phyloP scores from a whole-genome alignment of 2,113 vertebrate species.

The Philantomba maxwellii region DNA sequence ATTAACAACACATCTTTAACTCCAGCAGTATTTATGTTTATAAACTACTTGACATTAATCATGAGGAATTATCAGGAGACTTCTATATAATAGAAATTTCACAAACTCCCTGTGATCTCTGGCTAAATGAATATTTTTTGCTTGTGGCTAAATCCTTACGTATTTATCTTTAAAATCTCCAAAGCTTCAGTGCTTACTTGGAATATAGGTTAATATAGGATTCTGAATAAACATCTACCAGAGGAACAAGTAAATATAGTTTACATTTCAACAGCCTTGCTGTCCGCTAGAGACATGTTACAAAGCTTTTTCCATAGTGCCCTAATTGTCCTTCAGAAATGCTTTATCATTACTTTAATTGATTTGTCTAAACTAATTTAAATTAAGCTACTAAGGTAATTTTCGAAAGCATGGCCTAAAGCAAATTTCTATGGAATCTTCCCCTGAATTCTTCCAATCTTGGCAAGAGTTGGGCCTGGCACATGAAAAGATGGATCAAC shows the following conservation, averaged over 20 bases:
- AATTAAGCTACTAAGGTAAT: not conserved
- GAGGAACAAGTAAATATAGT: not conserved
- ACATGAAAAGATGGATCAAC: not conserved
- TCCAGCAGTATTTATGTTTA: not conserved
- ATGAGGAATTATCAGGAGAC: not conserved
- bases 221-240: not conserved
- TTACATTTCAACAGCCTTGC: not conserved
- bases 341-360: not conserved
- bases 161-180: slow-evolving; percentile 10
- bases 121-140: not conserved
- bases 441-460: not conserved
- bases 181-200: not conserved
- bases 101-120: not conserved
- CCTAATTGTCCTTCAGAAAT: slow-evolving; percentile 3
- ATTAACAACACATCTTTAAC: not conserved
- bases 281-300: not conserved
- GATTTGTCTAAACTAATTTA: slow-evolving; percentile 5
- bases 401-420: slow-evolving; percentile 9
- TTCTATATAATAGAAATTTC: not conserved
- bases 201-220: not conserved
- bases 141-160: not conserved
- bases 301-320: not conserved
- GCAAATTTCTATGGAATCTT: not conserved
- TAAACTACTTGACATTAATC: not conserved
- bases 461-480: not conserved